Conservation (phyloP, 1,140 invertebrate genomes). For the Macrotrachela quadricornifera region DNA sequence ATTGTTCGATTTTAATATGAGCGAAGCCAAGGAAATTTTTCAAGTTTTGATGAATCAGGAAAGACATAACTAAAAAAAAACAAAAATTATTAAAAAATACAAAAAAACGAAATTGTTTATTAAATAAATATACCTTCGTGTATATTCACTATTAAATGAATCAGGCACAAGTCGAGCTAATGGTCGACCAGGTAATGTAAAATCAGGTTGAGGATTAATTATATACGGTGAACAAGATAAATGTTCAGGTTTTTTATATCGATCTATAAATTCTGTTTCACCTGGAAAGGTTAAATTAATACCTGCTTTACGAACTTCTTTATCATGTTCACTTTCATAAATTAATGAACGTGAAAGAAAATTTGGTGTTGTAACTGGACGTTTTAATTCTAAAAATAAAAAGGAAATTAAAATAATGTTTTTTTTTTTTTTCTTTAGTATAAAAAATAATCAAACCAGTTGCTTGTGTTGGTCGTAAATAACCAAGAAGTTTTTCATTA, state of each 20-base stretch:
- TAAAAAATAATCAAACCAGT: no score
- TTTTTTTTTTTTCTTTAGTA: no score
- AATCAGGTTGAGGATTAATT: conserved; percentile 25
- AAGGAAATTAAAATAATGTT: no score
- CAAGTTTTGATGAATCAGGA: conserved; percentile 21
- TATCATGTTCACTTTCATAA: no score
- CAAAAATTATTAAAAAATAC: conserved; percentile 8
- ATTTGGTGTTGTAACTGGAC: no score
- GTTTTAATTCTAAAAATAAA: no score
- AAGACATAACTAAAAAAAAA: conserved; percentile 22
- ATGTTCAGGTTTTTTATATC: conserved; percentile 16
- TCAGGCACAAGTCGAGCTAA: conserved; percentile 10
- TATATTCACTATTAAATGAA: no score
- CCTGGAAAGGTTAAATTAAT: conserved; percentile 28
- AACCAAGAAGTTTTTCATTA: no score
- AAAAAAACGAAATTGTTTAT: no score
- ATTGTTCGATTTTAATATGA: no score
- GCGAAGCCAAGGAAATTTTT: conserved; percentile 20
- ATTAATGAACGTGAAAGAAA: no score
- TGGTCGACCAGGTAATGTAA: conserved; percentile 20
- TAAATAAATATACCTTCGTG: conserved; percentile 11
- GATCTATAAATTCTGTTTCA: conserved; percentile 21
- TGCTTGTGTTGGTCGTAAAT: no score
- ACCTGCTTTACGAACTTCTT: conserved; percentile 9
- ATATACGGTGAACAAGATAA: conserved; percentile 15